Base-by-base conservation (phyloP, 2,797 vertebrate species). In the Eutrigla gurnardus region DNA sequence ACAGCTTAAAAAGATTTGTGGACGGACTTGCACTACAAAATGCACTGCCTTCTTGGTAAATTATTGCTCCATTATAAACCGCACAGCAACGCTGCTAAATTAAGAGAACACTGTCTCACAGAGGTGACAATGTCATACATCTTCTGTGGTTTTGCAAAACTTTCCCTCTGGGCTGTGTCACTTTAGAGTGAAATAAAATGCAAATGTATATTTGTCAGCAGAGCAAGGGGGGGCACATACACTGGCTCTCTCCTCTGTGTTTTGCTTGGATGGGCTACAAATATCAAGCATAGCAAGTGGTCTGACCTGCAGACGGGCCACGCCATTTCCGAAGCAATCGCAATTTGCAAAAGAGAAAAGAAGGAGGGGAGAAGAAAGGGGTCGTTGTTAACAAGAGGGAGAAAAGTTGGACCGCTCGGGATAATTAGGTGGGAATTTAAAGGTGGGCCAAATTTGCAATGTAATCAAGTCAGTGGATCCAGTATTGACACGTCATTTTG, bases 361-460 rank as follows among this genome's bases (percentile, higher is more conserved):
- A 81, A 77, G 68, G 75, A 70, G 80, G 70, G 81, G 70, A 82
- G 77, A 88, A 90, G 78, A 92, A 91, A 88, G 82, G 60, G 70
- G 80, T 87, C 61, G 78, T 89, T 92, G 88, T 91, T 88, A 85
- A 82, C 82, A 52, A 78, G 81, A 82, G 79, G 74, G 79, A 80
- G 80, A 85, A 80, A 84, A 86, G 81, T 83, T 91, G 88, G 84
- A 86, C 54, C 25, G 53, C 74, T 83, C 40, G 0, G 83, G 33
- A 85, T 89, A 86, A 91, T 84, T 89, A 89, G 86, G 88, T 87
- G 85, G 82, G 87, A 90, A 88, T 90, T 89, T 83, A 86, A 90
- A 77, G 76, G 78, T 71, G 84, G 84, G 87, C 85, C 84, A 86
- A 87, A 83, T 81, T 70, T 80, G 71, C 80, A 64, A 76, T 73